These are phyloP conservation scores for Eudyptes chrysolophus DNA, from an alignment of 2,113 vertebrate species.

Conservation along the genomic window DNA sequence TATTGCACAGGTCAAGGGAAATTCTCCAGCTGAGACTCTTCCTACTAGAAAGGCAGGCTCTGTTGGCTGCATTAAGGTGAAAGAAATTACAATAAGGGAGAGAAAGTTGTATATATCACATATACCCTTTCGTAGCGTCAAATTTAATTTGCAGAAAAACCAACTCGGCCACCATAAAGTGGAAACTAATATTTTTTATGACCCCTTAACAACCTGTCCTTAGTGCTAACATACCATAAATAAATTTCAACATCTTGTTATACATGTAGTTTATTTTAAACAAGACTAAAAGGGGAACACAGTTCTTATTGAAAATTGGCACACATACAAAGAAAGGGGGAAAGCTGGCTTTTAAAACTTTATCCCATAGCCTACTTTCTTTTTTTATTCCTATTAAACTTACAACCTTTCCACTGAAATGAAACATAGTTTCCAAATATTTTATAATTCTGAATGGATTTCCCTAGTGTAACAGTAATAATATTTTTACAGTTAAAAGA, in stretches of 20 bases:
- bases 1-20: not conserved
- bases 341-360: not conserved
- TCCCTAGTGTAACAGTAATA: constrained; percentile 52
- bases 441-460: constrained; percentile 43
- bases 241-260: constrained; percentile 48
- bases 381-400: not conserved
- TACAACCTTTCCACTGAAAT: not conserved
- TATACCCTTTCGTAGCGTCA: not conserved
- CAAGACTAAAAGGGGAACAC: constrained; percentile 12
- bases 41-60: not conserved
- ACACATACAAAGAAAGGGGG: not conserved
- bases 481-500: constrained; percentile 69
- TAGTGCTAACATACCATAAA: constrained; percentile 53
- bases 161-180: not conserved
- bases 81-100: not conserved
- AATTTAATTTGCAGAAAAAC: constrained; percentile 28
- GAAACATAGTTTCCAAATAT: constrained; percentile 50
- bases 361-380: not conserved
- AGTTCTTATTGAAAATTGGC: constrained; percentile 35
- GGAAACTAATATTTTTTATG: constrained; percentile 62
- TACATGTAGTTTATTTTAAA: constrained; percentile 47
- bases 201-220: constrained; percentile 52
- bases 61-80: not conserved
- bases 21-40: not conserved
- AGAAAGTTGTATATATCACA: not conserved